Evolutionary conservation across 2,797 vertebrate genomes (phyloP).

Genomic region (Schizopygopsis malacanthus): DNA sequence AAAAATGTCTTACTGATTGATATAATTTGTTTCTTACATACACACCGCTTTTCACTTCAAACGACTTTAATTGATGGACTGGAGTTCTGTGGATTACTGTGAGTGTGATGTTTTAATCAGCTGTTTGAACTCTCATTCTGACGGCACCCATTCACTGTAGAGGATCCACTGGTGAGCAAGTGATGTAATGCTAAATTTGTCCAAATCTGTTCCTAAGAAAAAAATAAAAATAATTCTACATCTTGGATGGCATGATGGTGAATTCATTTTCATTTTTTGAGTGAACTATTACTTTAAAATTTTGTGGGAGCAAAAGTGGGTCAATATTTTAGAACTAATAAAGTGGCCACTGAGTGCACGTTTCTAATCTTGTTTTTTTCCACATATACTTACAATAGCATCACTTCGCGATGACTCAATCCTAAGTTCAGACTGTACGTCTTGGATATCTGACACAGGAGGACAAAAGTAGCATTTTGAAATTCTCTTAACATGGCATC

Average conservation of each 20-base stretch:
- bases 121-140: neutral
- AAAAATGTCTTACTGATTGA: neutral
- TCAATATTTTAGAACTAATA: neutral
- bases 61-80: neutral
- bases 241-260: neutral
- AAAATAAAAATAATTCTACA: neutral
- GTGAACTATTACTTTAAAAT: neutral
- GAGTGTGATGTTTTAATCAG: neutral
- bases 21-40: neutral
- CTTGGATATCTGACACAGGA: slow-evolving; percentile 42
- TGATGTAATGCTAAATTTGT: neutral
- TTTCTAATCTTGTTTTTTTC: neutral
- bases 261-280: neutral
- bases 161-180: neutral
- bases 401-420: slow-evolving; percentile 28
- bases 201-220: neutral
- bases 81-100: neutral
- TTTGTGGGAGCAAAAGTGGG: neutral
- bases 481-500: neutral
- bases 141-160: neutral
- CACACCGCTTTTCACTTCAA: neutral
- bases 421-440: slow-evolving; percentile 21
- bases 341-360: neutral
- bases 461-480: neutral
- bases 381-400: slow-evolving; percentile 44